Evolutionary conservation across 2,888 invertebrate genomes (phyloP).

Genomic region (Eupithecia subfuscata): DNA sequence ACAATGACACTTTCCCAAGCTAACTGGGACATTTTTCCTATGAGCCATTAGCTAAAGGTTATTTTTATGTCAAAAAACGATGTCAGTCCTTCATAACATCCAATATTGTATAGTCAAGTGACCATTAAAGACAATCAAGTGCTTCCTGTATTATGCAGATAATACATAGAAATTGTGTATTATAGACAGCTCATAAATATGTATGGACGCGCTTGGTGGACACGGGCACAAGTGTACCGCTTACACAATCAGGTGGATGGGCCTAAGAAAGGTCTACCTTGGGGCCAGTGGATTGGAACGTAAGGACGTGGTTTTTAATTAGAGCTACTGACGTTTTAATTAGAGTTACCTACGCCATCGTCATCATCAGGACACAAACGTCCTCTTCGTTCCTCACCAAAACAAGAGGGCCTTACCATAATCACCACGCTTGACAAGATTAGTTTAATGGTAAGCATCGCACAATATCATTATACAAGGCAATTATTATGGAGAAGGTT

Average conservation of each 20-base stretch:
- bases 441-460: too few relatives aligned
- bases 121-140: slow-evolving; percentile 79
- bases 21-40: not conserved
- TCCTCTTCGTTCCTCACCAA: too few relatives aligned
- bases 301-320: slow-evolving; percentile 14
- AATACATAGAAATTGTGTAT: slow-evolving; percentile 84
- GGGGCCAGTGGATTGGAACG: not conserved
- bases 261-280: slow-evolving; percentile 47
- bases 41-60: not conserved
- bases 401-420: too few relatives aligned
- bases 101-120: slow-evolving; percentile 48
- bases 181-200: slow-evolving; percentile 83
- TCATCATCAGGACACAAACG: too few relatives aligned
- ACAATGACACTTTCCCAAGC: not conserved
- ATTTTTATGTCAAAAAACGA: not conserved
- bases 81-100: not conserved
- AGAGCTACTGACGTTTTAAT: not conserved
- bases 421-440: too few relatives aligned
- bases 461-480: too few relatives aligned
- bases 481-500: too few relatives aligned
- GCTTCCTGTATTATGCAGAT: slow-evolving; percentile 82
- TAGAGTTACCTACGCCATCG: not conserved
- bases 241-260: slow-evolving; percentile 79
- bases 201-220: slow-evolving; percentile 78
- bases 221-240: slow-evolving; percentile 59